These are phyloP conservation scores for Calcarius lapponicus DNA, from an alignment of 2,797 vertebrate genomes.

Conservation along the genomic window DNA sequence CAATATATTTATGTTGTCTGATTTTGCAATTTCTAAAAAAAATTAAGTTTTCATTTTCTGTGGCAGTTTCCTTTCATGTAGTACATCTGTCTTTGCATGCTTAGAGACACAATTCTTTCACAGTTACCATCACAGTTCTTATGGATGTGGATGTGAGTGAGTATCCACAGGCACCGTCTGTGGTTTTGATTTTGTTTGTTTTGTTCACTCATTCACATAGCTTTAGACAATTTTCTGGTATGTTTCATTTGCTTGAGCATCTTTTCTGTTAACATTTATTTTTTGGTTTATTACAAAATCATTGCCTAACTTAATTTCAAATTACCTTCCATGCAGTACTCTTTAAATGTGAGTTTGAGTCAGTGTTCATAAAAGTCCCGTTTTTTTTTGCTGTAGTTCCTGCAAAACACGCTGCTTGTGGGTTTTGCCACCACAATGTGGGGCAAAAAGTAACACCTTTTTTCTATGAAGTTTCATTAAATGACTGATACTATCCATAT, in stretches of 20 bases:
- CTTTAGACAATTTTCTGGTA: constrained; percentile 14
- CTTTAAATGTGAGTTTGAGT: neutral
- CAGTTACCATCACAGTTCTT: constrained; percentile 35
- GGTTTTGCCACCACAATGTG: neutral
- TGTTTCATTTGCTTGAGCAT: neutral
- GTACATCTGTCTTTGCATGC: constrained; percentile 21
- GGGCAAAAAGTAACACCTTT: neutral
- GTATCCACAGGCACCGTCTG: neutral
- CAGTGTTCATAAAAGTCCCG: neutral
- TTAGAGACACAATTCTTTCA: neutral
- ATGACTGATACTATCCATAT: neutral
- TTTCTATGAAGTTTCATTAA: neutral
- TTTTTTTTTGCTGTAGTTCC: neutral
- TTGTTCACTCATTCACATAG: neutral
- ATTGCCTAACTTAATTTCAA: neutral
- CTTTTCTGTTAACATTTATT: neutral
- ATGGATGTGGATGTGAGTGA: neutral
- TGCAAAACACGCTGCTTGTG: neutral
- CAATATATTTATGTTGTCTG: neutral
- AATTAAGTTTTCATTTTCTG: neutral
- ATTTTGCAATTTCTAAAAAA: neutral
- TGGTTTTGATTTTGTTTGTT: constrained; percentile 21
- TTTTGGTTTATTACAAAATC: neutral
- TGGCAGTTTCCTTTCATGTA: constrained; percentile 14
- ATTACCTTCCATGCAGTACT: neutral